Evolutionary conservation across 2,888 invertebrate genomes (phyloP).

Genomic region (Tolmerus cingulatus): DNA sequence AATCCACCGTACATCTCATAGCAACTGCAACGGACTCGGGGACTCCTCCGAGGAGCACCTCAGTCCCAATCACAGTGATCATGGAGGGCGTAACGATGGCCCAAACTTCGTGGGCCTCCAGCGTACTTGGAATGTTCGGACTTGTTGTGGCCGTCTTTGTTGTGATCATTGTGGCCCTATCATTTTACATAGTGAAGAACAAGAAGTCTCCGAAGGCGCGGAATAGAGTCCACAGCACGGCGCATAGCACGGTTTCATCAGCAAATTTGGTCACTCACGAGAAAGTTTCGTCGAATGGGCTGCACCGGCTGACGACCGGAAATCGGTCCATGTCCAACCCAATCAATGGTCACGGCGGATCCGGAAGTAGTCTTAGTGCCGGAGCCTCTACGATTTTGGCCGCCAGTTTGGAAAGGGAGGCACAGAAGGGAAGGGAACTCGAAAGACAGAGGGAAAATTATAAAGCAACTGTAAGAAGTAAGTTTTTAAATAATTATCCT

Average conservation of each 20-base stretch:
- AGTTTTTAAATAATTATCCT: conserved; percentile 50
- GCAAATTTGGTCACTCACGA: conserved; percentile 61
- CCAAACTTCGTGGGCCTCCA: conserved; percentile 64
- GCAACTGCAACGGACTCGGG: conserved; percentile 88
- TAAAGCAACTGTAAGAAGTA: conserved; percentile 70
- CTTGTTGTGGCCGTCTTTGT: conserved; percentile 77
- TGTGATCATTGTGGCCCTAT: conserved; percentile 70
- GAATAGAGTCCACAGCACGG: conserved; percentile 62
- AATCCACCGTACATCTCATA: conserved; percentile 75
- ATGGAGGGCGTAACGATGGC: conserved; percentile 65
- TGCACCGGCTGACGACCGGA: conserved; percentile 47
- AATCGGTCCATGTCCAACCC: conserved; percentile 60
- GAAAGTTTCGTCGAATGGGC: conserved; percentile 56
- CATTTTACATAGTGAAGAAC: conserved; percentile 77
- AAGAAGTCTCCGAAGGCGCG: conserved; percentile 56
- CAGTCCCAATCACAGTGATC: conserved; percentile 74
- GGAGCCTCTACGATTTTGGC: conserved; percentile 71
- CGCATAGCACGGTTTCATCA: conserved; percentile 60
- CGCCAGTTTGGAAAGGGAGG: conserved; percentile 64
- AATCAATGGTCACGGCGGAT: conserved; percentile 62
- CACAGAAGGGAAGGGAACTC: conserved; percentile 61
- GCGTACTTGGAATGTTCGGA: conserved; percentile 69
- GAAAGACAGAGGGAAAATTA: conserved; percentile 62
- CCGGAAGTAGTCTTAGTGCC: conserved; percentile 67
- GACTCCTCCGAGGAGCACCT: conserved; percentile 78